Base-by-base conservation (phyloP, 2,113 vertebrate genomes). In the Eclectus roratus region DNA sequence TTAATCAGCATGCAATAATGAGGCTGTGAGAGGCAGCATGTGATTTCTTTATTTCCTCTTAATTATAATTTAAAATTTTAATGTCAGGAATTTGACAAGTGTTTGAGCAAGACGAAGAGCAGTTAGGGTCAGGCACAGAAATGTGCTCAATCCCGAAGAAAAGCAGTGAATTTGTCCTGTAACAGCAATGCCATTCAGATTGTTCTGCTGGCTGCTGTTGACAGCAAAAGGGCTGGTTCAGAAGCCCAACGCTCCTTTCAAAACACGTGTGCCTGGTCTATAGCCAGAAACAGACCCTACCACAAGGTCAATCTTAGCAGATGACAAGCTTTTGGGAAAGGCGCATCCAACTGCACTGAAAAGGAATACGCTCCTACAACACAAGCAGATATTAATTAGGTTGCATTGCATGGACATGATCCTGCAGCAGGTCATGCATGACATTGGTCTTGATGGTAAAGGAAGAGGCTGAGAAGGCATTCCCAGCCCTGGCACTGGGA, bases 51-150 rank as follows among this genome's bases (percentile, higher is more conserved):
- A 96, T 97, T 96, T 95, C 65, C 72, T 46, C 88, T 87, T 94
- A 95, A 97, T 96, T 96, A 95, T 85, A 83, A 96, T 91, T 87
- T 96, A 72, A 94, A 94, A 92, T 83, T 90, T 95, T 92, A 91
- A 95, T 91, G 86, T 89, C 81, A 52, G 44, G 66, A 82, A 88
- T 94, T 82, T 96, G 93, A 95, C 88, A 96, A 90, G 78, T 56
- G 52, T 80, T 94, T 4, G 27, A 95, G 81, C 81, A 90, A 89
- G 81, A 82, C 65, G 69, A 97, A 89, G 50, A 92, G 84, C 70
- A 83, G 73, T 87, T 93, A 91, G 77, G 4, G 10, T 89, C 70
- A 93, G 88, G 84, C 60, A 85, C 80, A 95, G 68, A 66, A 88
- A 88, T 55, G 41, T 77, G 63, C 86, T 91, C 64, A 64, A 55